Conservation (phyloP, 2,888 invertebrate species). For the Nomada fucata region DNA sequence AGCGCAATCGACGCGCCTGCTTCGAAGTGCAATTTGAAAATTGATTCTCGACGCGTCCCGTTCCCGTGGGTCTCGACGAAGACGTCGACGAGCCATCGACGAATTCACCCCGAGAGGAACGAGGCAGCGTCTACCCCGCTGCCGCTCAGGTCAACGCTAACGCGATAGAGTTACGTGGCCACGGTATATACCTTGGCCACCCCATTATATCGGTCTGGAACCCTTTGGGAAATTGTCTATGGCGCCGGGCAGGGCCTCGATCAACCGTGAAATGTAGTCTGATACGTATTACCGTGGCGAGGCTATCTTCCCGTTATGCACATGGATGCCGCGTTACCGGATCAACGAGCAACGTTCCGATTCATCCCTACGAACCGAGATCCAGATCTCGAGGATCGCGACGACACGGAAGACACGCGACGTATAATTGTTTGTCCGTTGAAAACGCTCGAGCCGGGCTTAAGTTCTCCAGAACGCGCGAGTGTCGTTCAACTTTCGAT, state of each 20-base stretch:
- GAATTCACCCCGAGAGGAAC: conserved; percentile 68
- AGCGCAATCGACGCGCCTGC: conserved; percentile 73
- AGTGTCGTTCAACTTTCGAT: conserved; percentile 3
- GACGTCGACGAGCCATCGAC: conserved; percentile 62
- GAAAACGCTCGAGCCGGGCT: conserved; percentile 19
- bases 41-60: conserved; percentile 58
- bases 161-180: conserved; percentile 76
- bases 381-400: conserved; percentile 20
- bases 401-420: no score
- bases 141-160: conserved; percentile 62
- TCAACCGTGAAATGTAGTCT: conserved; percentile 83
- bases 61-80: conserved; percentile 20
- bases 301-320: conserved; percentile 55
- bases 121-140: conserved; percentile 9
- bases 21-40: conserved; percentile 75
- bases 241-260: conserved; percentile 76
- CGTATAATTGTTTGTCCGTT: conserved; percentile 39
- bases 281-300: conserved; percentile 76
- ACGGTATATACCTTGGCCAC: conserved; percentile 74
- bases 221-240: conserved; percentile 83
- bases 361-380: conserved; percentile 14
- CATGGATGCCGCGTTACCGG: conserved; percentile 27
- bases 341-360: conserved; percentile 15
- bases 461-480: background rate
- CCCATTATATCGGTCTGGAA: conserved; percentile 81